Evolutionary conservation across 2,888 invertebrate species (phyloP), one percentile per base, ranked within the genome.

Genomic region (Lottia scabra): DNA sequence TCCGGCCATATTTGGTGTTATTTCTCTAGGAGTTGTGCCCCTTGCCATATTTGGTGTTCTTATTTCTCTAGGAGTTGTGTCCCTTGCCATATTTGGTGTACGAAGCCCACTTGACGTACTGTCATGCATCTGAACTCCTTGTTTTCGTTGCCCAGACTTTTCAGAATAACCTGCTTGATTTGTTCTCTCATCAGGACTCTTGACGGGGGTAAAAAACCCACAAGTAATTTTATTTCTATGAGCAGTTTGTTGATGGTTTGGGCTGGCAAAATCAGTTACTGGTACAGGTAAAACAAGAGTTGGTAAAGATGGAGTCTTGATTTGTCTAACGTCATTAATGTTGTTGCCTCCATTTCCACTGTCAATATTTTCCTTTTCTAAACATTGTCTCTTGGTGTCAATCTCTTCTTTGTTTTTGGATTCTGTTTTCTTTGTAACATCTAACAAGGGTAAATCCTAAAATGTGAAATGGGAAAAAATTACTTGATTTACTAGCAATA

Each of bases 381-480:
- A 23, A 23, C 56, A 23, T 8, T 23, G 19, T 56, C 56, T 56
- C 23, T 56, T 56, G 5, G 56, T 10, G 19, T 19, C 23, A 23
- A 23, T 19, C 3, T 15, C 23, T 19, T 3, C 19, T 56, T 56
- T 12, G 4, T 2, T 56, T 43, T 30, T 30, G 15, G 69, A 43
- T 6, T 44, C 27, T 23, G 44, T 70, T 62, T 16, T 63, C 23
- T 77, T 72, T 63, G 74, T 75, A 15, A 78, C 68, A 56, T 78
- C 78, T 64, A 79, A 74, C 38, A 81, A 46, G 56, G 78, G 77
- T 23, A 80, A 63, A 64, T 76, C 77, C 78, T 78, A 46, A 44
- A 75, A 75, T n/a, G 16, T 65, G 30, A 62, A 38, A 38, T 38
- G 5, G 30, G 30, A 30, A 30, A 30, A 5, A 6, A 38, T 8